Percentiles rank a stretch among this genome's conserved stretches.
These are phyloP conservation scores for Stercorarius parasiticus DNA, from an alignment of 2,113 vertebrate species.

Conservation along the genomic window DNA sequence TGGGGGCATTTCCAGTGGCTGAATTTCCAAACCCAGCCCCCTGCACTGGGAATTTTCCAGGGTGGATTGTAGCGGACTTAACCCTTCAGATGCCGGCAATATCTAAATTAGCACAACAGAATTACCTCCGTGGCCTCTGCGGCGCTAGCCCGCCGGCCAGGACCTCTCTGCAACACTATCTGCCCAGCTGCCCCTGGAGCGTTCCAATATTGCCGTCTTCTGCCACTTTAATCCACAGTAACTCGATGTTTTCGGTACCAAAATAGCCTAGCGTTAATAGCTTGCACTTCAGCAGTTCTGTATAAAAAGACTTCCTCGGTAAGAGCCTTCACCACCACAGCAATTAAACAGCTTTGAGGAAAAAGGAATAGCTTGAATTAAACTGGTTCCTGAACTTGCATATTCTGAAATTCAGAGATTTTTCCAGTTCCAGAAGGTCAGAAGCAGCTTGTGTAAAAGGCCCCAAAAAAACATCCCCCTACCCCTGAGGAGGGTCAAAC, in stretches of 20 bases:
- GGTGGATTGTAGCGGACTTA: neutral
- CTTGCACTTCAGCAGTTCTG: neutral
- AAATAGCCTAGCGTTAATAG: neutral
- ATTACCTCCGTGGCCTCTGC: neutral
- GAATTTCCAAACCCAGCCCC: too few relatives aligned
- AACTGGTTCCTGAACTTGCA: neutral
- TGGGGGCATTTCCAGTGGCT: neutral
- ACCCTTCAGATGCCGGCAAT: neutral
- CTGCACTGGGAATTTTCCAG: neutral
- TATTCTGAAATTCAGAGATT: neutral
- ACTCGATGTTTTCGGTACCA: neutral
- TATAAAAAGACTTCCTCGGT: neutral
- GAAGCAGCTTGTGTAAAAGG: neutral
- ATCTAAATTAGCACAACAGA: fast-evolving
- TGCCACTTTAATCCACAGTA: neutral
- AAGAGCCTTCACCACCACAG: neutral
- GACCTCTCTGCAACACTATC: fast-evolving
- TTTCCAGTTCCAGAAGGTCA: neutral
- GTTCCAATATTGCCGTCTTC: neutral
- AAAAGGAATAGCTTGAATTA: neutral
- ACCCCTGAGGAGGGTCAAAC: fast-evolving
- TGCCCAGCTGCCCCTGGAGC: neutral
- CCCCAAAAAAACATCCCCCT: too few relatives aligned
- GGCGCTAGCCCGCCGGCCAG: fast-evolving
- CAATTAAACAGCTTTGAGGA: neutral